Base-by-base conservation (phyloP, 2,888 invertebrate genomes). In the Parnassius mnemosyne region DNA sequence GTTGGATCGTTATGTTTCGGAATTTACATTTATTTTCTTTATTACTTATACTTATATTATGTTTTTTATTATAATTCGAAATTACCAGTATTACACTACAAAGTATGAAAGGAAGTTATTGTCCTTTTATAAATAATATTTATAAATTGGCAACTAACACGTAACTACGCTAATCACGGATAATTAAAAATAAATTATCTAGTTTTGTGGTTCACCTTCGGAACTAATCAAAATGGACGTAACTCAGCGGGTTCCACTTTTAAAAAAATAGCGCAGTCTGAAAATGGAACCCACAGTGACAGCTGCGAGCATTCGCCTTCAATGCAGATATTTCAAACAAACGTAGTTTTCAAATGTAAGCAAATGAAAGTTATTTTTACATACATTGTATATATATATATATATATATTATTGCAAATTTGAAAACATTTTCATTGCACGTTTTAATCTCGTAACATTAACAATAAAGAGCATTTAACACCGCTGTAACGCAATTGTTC, bases 221-320 rank as follows among this genome's bases (percentile, higher is more conserved):
- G 70, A 67, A 83, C 86, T 77, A 84, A 87, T 85, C 71, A 76
- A 66, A 65, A 67, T 74, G 77, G 83, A 84, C 85, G 82, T 80
- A 81, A 69, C 77, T 57, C 77, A 63, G 74, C 75, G 76, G 79
- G 72, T 65, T 67, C 66, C 68, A 65, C 68, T 68, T 69, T 64
- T 66, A 68, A 13, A 71, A n/a, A 72, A 61, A 73, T 70, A 70
- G 70, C 69, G 69, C 69, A 63, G 70, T 74, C 65, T 68, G 66
- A 71, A 71, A 70, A 68, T 64, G 65, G 68, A 66, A 58, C 70
- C 69, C 70, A 69, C 68, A 65, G 71, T 57, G 74, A 64, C 70
- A 71, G 70, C 71, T 71, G 72, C 68, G 68, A 69, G 68, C 57
- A 57, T 57, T 59, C 57, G 64, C 57, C 41, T 49, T 50, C 13